phyloP scores from a whole-genome alignment of 2,888 invertebrate species.

The Automeris io region DNA sequence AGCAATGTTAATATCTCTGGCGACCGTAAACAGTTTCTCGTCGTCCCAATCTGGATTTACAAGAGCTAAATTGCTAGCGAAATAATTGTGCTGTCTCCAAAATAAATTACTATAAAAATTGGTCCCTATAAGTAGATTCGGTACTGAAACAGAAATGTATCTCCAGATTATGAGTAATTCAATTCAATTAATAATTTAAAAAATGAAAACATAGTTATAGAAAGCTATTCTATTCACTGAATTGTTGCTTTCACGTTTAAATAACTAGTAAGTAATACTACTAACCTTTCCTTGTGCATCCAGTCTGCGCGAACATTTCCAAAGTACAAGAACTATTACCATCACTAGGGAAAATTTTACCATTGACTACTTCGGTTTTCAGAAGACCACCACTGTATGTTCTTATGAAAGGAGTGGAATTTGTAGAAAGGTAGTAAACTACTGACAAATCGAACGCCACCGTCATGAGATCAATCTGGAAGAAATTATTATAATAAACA shows the following conservation, averaged over 20 bases:
- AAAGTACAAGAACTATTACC: neutral
- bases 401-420: conserved; percentile 4
- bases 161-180: too few relatives aligned
- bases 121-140: conserved; percentile 7
- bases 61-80: conserved; percentile 10
- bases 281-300: neutral
- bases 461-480: conserved; percentile 30
- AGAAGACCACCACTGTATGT: conserved; percentile 10
- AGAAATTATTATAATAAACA: neutral
- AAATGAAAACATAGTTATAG: too few relatives aligned
- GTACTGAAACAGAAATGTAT: conserved; percentile 3
- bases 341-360: conserved; percentile 9
- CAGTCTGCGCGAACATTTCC: neutral
- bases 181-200: too few relatives aligned
- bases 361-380: conserved; percentile 11
- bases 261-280: too few relatives aligned
- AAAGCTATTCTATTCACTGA: too few relatives aligned
- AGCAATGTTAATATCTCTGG: conserved; percentile 17
- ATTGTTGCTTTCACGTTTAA: too few relatives aligned
- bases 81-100: conserved; percentile 13
- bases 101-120: conserved; percentile 6
- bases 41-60: conserved; percentile 17
- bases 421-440: conserved; percentile 19
- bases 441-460: conserved; percentile 27
- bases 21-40: conserved; percentile 12